These are phyloP conservation scores for Ernsta delagoae DNA, from an alignment of 2,888 invertebrate genomes.

Conservation along the genomic window DNA sequence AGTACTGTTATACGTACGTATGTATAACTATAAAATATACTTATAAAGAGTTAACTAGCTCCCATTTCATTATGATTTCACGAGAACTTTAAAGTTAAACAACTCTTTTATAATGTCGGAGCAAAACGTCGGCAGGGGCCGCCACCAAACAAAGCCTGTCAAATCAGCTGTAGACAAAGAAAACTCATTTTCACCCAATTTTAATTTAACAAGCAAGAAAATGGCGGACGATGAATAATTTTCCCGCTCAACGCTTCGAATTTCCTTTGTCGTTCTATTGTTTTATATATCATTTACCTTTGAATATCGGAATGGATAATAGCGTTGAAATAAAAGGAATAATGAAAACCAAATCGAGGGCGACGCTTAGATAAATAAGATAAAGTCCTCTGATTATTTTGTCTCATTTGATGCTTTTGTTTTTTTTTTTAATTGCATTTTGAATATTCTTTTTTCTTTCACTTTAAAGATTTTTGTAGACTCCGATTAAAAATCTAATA, in stretches of 20 bases:
- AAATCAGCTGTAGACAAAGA: slow-evolving; percentile 40
- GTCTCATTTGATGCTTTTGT: no score
- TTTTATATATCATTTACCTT: not conserved
- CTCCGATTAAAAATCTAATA: no score
- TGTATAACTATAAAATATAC: no score
- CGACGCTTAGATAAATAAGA: not conserved
- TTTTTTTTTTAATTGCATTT: no score
- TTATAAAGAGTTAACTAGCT: no score
- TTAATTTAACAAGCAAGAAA: slow-evolving; percentile 49
- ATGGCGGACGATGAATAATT: slow-evolving; percentile 47
- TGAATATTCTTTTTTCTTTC: no score
- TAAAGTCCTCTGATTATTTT: not conserved
- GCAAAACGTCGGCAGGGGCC: not conserved
- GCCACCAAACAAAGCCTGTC: slow-evolving; percentile 11
- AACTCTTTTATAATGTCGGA: slow-evolving; percentile 11
- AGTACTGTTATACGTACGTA: no score
- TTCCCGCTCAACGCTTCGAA: slow-evolving; percentile 41
- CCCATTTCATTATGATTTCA: not conserved
- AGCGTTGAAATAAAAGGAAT: not conserved
- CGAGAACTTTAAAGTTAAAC: not conserved
- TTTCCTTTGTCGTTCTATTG: slow-evolving; percentile 42
- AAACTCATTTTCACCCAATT: slow-evolving; percentile 56
- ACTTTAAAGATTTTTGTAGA: no score
- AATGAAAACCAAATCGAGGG: not conserved
- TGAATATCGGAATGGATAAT: slow-evolving; percentile 10